A percentile compares a stretch with the other conserved stretches of the same genome.
Evolutionary conservation across 2,888 invertebrate species (phyloP).

Genomic region (Lepidochrysops patricia): DNA sequence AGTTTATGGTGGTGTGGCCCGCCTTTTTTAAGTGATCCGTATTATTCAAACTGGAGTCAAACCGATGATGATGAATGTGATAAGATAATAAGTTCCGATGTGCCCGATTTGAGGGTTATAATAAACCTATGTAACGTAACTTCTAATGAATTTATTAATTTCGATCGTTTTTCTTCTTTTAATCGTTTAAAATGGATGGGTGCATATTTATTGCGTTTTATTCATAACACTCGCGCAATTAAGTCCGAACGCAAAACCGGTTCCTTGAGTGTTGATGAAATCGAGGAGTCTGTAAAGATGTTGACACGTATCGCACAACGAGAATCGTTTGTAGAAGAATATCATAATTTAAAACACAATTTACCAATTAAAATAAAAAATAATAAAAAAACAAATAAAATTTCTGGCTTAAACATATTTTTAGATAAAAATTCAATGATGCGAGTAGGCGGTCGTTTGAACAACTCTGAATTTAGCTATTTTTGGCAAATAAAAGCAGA

Average conservation of each 20-base stretch:
- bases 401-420: conserved; percentile 14
- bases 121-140: too few relatives aligned
- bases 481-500: too few relatives aligned
- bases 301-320: too few relatives aligned
- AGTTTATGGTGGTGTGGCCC: background rate
- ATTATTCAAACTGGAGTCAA: background rate
- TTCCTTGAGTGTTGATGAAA: conserved; percentile 16
- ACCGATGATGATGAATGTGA: background rate
- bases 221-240: conserved; percentile 14
- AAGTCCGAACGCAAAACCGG: conserved; percentile 7
- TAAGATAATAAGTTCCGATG: background rate
- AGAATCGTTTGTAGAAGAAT: conserved; percentile 15
- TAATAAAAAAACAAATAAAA: conserved; percentile 6
- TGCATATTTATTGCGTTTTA: too few relatives aligned
- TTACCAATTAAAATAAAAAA: conserved; percentile 4
- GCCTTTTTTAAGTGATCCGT: background rate
- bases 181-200: background rate
- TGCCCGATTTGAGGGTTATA: background rate
- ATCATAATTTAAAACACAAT: background rate
- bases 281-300: conserved; percentile 6
- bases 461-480: conserved; percentile 18
- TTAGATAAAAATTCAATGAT: conserved; percentile 15
- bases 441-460: conserved; percentile 17
- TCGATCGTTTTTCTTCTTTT: too few relatives aligned
- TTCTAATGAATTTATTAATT: too few relatives aligned